Conservation (phyloP, 1,140 invertebrate species). For the Bradysia coprophila region DNA sequence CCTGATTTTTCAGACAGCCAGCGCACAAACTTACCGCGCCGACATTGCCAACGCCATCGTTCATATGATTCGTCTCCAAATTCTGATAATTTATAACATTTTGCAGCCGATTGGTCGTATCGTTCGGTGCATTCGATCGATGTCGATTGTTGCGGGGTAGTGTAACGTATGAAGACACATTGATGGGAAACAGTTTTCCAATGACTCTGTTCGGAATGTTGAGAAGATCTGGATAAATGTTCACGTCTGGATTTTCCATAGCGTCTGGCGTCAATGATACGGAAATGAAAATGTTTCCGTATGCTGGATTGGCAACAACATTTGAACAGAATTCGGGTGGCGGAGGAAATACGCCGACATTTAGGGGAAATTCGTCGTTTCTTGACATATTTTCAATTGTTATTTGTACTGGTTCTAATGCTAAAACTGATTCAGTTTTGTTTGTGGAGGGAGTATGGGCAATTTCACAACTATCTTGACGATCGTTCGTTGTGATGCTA, state of each 20-base stretch:
- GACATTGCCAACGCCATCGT: not conserved
- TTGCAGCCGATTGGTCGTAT: slow-evolving; percentile 7
- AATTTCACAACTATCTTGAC: slow-evolving; percentile 36
- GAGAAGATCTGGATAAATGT: slow-evolving; percentile 57
- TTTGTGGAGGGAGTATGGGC: slow-evolving; percentile 20
- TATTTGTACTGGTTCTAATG: slow-evolving; percentile 47
- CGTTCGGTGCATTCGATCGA: slow-evolving; percentile 13
- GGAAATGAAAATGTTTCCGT: slow-evolving; percentile 55
- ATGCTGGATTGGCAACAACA: slow-evolving; percentile 29
- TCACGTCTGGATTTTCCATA: slow-evolving; percentile 27
- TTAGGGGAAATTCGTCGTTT: slow-evolving; percentile 21
- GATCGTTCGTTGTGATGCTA: slow-evolving; percentile 56
- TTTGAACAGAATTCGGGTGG: slow-evolving; percentile 43
- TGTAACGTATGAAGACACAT: slow-evolving; percentile 36
- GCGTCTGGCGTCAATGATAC: slow-evolving; percentile 51
- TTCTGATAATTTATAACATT: slow-evolving; percentile 18
- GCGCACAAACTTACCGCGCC: not conserved
- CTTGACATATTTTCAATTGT: slow-evolving; percentile 38
- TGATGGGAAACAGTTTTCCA: slow-evolving; percentile 12
- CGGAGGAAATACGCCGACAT: slow-evolving; percentile 35
- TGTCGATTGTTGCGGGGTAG: slow-evolving; percentile 29
- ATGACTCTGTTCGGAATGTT: slow-evolving; percentile 43
- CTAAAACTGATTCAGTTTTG: slow-evolving; percentile 20
- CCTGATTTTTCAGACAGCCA: slow-evolving; percentile 5
- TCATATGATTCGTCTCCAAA: slow-evolving; percentile 12